Base-by-base conservation (phyloP, 2,113 vertebrate species). In the Labeo catla region DNA sequence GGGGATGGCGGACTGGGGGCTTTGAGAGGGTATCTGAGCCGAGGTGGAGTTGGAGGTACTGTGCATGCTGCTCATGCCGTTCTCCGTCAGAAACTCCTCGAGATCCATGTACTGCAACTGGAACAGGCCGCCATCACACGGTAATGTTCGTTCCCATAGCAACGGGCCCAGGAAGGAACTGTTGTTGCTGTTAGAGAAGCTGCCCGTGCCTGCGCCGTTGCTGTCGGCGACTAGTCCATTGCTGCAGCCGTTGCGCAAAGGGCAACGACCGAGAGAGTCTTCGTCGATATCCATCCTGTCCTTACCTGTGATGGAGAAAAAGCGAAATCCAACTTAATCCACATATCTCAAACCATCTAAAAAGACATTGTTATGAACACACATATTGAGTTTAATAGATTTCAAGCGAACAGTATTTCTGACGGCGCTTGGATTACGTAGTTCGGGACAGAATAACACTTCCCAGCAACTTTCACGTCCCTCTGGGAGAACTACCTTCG, bases 21-120 rank as follows among this genome's bases (percentile, higher is more conserved):
- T 95, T 90, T 95, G 95, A 0, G 95, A 95, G 19, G 95, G 95
- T 84, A 96, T 93, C 91, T 95, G 94, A 61, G 94, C 94, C 1
- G 94, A 92, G 77, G 92, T 94, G 91, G 94, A 95, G 88, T 93
- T 94, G 89, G 93, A 93, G 91, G 93, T 93, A 79, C 92, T 93
- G 86, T 94, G 93, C 86, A 92, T 92, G 87, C 86, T 93, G 87
- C 94, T 94, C 95, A 96, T 96, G 84, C 95, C 95, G 28, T 96
- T 95, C 87, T 96, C 95, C 0, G 93, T 95, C 84, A 96, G 93
- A 87, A 96, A 96, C 91, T 95, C 95, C 84, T 95, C 95, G 89
- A 96, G 93, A 92, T 96, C 95, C 95, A 96, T 96, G 92, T 96
- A 96, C 90, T 96, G 95, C 86, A 96, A 93, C 93, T 96, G 95